A percentile compares a stretch with the other conserved stretches of the same genome.
Conservation (phyloP, 2,113 vertebrate species). For the Mugil cephalus region DNA sequence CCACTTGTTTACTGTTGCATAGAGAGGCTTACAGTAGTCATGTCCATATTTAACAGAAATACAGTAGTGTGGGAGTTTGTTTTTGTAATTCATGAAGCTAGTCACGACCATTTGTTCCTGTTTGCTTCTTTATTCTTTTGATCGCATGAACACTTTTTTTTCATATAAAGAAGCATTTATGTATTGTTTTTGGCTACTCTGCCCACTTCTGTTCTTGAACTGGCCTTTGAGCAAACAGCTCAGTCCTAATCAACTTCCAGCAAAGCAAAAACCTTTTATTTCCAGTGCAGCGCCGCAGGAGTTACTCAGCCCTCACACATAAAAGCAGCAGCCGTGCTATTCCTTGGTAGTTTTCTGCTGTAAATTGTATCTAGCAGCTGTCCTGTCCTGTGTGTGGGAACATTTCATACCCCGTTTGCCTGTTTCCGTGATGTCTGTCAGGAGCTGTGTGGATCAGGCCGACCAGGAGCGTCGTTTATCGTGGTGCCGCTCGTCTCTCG, state of each 20-base stretch:
- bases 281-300: not conserved
- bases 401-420: constrained; percentile 17
- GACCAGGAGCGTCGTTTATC: constrained; percentile 36
- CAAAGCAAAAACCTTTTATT: not conserved
- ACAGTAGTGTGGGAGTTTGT: too few species aligned
- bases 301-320: not conserved
- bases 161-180: too few species aligned
- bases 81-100: too few species aligned
- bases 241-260: not conserved
- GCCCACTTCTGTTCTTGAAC: not conserved
- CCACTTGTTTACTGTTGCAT: too few species aligned
- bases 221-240: not conserved
- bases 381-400: constrained; percentile 18
- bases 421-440: constrained; percentile 3
- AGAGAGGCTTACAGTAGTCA: too few species aligned
- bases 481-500: constrained; percentile 2
- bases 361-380: constrained; percentile 6
- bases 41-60: too few species aligned
- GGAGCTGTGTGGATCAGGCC: constrained; percentile 8
- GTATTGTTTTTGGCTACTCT: too few species aligned
- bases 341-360: not conserved
- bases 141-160: too few species aligned
- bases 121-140: too few species aligned
- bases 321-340: not conserved
- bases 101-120: too few species aligned